Evolutionary conservation across 2,113 vertebrate species (phyloP).

Genomic region (Mungos mungo): DNA sequence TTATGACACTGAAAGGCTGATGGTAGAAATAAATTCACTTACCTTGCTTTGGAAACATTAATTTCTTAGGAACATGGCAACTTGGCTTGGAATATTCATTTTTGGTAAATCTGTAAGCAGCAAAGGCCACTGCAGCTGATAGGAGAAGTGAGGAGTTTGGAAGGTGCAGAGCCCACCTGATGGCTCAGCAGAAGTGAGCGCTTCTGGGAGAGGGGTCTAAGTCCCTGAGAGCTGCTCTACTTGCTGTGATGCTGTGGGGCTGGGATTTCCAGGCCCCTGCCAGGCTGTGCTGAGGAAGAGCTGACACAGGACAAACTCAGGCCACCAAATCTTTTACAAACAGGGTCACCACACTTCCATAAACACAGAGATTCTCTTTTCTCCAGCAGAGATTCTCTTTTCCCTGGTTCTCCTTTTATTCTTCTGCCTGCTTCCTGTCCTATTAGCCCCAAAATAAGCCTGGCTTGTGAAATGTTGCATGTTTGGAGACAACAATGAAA

Average conservation of each 20-base stretch:
- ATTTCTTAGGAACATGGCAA: neutral
- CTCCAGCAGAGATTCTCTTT: neutral
- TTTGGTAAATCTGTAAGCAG: neutral
- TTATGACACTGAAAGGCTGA: neutral
- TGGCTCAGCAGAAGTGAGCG: neutral
- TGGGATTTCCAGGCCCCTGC: neutral
- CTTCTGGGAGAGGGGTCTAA: neutral
- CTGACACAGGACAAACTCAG: neutral
- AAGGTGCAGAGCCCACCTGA: neutral
- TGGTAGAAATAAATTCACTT: neutral
- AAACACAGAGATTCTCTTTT: neutral
- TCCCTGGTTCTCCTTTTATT: neutral
- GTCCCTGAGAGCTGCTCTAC: neutral
- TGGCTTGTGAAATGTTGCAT: neutral
- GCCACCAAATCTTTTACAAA: neutral
- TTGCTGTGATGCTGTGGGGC: neutral
- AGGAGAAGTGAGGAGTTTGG: neutral
- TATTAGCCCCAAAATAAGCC: neutral
- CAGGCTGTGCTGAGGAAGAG: neutral
- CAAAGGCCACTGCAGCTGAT: neutral
- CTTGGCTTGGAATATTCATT: neutral
- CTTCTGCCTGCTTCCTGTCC: neutral
- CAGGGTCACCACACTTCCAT: neutral
- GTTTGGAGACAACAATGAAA: neutral
- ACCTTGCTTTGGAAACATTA: neutral